Base-by-base conservation (phyloP, 2,888 invertebrate genomes). In the Rhagonycha fulva region DNA sequence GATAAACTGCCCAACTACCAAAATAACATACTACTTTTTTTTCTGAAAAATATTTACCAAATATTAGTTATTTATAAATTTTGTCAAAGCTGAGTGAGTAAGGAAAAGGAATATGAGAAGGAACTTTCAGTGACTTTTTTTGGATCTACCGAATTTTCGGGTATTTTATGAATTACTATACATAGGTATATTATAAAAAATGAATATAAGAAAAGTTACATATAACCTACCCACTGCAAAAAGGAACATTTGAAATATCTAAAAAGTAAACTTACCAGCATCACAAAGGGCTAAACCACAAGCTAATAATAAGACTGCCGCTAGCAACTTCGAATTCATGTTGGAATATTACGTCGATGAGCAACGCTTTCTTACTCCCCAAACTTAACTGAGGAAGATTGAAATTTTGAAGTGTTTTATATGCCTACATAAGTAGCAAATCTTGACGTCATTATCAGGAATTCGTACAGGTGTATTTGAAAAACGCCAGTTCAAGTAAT, bases 1-100 rank as follows among this genome's bases (percentile, higher is more conserved):
- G 90, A 82, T 95, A 94, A 0, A 91, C 91, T 0, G 95, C 90
- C 95, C 95, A 95, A 11, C 93, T 92, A 2, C 94, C 94, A 80
- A 92, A 93, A 86, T 95, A 95, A 82, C 95, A 95, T 0, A 94
- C 89, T 0, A 95, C 87, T 77, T 90, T 88, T 11, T 66, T 19
- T 10, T 32, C 67, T 67, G 66, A 63, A 71, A 71, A 14, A 47
- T 47, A 24, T n/a, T 47, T 47, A 2, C 1, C 47, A 5, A 7
- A 24, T 24, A 24, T 4, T 24, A n/a, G n/a, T n/a, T n/a, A n/a
- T n/a, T n/a, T n/a, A n/a, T n/a, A n/a, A n/a, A n/a, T n/a, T n/a
- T n/a, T n/a, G n/a, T n/a, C n/a, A n/a, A n/a, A n/a, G n/a, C n/a
- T n/a, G n/a, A n/a, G n/a, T n/a, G n/a, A n/a, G n/a, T n/a, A n/a